phyloP scores from a whole-genome alignment of 2,888 invertebrate species.

The Mesodorylaimus sp. region DNA sequence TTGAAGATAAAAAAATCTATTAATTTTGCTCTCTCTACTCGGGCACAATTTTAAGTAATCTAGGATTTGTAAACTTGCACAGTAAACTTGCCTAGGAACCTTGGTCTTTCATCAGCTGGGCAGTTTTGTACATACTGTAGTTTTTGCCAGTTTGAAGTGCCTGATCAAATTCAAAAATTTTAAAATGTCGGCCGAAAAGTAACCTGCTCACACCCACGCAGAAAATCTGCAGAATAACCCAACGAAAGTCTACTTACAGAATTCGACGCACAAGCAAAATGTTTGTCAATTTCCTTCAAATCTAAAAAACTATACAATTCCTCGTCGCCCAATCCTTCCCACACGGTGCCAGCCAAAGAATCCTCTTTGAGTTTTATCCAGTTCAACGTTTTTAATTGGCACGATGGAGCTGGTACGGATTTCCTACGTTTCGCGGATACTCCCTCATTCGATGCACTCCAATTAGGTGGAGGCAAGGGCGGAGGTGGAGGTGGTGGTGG shows the following conservation, averaged over 20 bases:
- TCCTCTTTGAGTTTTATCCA: slow-evolving; percentile 64
- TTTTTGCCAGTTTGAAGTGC: neutral
- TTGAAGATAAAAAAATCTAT: too few relatives aligned
- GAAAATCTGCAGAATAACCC: too few relatives aligned
- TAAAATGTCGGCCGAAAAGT: too few relatives aligned
- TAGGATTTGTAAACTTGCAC: too few relatives aligned
- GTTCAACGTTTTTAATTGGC: slow-evolving; percentile 85
- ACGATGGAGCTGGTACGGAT: slow-evolving; percentile 74
- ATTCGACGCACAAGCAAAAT: slow-evolving; percentile 65
- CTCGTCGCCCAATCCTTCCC: slow-evolving; percentile 76
- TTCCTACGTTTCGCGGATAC: slow-evolving; percentile 39
- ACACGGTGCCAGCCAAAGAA: slow-evolving; percentile 66
- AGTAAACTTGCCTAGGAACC: too few relatives aligned
- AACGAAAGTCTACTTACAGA: too few relatives aligned
- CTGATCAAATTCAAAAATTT: neutral
- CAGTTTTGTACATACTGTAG: neutral
- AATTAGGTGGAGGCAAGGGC: slow-evolving; percentile 16
- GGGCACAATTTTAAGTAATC: too few relatives aligned
- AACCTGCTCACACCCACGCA: too few relatives aligned
- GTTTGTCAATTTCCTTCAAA: slow-evolving; percentile 68
- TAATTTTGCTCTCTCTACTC: too few relatives aligned
- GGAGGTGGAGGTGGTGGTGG: slow-evolving; percentile 20
- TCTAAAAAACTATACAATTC: slow-evolving; percentile 74
- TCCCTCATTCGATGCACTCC: neutral
- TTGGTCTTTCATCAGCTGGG: too few relatives aligned